These are phyloP conservation scores for Planiliza haematocheilus DNA, from an alignment of 2,113 vertebrate genomes.

Conservation along the genomic window DNA sequence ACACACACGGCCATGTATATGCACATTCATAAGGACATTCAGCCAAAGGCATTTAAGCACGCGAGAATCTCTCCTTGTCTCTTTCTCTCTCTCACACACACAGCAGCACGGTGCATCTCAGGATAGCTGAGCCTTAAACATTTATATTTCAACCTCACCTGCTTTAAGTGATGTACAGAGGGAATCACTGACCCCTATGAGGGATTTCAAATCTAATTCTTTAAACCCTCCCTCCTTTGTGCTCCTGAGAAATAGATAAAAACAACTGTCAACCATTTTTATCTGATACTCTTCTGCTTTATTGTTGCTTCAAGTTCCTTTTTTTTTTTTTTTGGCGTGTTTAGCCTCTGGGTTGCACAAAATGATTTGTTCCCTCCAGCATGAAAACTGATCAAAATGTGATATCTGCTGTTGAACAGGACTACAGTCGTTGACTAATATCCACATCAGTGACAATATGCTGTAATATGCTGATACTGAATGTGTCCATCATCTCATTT, in stretches of 20 bases:
- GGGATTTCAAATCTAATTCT: slow-evolving; percentile 16
- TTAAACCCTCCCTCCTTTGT: slow-evolving; percentile 1
- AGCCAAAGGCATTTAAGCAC: slow-evolving; percentile 1
- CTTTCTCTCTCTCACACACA: not conserved
- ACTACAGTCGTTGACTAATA: no score
- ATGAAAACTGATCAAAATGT: not conserved
- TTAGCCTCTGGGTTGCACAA: not conserved
- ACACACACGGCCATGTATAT: not conserved
- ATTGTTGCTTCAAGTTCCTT: not conserved
- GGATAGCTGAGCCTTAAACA: slow-evolving; percentile 23
- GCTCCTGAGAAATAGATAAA: slow-evolving; percentile 14
- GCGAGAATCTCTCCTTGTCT: not conserved
- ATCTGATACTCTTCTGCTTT: not conserved
- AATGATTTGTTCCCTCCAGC: not conserved
- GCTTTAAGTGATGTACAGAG: not conserved
- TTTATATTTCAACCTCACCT: not conserved
- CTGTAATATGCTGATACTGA: no score
- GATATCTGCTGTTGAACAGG: no score
- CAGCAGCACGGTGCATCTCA: not conserved
- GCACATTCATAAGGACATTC: slow-evolving; percentile 16
- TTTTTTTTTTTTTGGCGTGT: not conserved
- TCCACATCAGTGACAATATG: no score
- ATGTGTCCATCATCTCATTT: no score
- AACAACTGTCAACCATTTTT: slow-evolving; percentile 6
- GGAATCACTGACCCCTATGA: not conserved